These are phyloP conservation scores for Limosa lapponica DNA, from an alignment of 2,797 vertebrate genomes.

Conservation along the genomic window DNA sequence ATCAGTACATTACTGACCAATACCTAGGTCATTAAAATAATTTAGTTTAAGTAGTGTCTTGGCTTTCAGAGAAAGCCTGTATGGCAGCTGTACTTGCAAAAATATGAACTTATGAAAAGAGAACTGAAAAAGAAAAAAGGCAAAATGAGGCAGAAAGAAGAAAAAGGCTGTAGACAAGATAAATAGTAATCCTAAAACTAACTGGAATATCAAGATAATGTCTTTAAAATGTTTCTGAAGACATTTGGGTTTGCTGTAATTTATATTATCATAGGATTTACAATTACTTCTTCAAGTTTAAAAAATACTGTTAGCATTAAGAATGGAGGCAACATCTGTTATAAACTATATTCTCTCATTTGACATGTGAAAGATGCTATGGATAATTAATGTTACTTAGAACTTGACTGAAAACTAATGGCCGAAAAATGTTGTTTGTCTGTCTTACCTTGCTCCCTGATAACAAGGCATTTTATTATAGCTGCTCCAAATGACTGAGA, in stretches of 20 bases:
- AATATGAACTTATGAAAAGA: neutral
- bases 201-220: neutral
- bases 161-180: conserved; percentile 5
- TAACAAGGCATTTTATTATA: neutral
- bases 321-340: neutral
- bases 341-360: neutral
- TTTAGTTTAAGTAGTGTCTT: neutral
- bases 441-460: neutral
- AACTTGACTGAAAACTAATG: neutral
- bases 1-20: neutral
- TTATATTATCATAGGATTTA: neutral
- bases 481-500: neutral
- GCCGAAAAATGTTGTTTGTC: neutral
- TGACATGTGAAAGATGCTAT: neutral
- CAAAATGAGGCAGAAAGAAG: neutral
- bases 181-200: conserved; percentile 20
- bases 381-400: neutral
- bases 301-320: neutral
- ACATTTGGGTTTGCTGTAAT: neutral
- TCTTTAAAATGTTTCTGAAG: neutral
- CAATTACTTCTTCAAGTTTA: neutral
- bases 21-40: neutral
- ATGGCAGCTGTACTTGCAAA: neutral
- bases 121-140: neutral
- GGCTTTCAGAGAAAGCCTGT: neutral